phyloP scores from a whole-genome alignment of 2,888 invertebrate species.

The Pycnomerus fuliginosus region DNA sequence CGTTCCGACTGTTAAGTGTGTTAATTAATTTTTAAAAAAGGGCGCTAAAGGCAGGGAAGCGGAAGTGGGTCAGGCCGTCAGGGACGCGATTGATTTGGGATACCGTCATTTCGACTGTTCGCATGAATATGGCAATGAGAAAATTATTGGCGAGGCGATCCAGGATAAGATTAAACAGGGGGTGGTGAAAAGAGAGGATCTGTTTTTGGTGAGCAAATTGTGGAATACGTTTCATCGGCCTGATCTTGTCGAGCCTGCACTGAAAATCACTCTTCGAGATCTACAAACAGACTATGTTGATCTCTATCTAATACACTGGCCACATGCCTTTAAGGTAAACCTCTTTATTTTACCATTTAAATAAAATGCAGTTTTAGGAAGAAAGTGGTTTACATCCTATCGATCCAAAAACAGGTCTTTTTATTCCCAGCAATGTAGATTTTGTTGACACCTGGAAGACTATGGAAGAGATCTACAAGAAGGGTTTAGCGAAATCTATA shows the following conservation, averaged over 20 bases:
- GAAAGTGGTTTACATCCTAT: constrained; percentile 63
- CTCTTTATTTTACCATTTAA: no score
- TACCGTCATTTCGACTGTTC: constrained; percentile 81
- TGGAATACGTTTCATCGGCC: constrained; percentile 88
- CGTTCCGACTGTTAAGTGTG: no score
- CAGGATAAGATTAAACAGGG: constrained; percentile 65
- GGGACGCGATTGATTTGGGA: constrained; percentile 73
- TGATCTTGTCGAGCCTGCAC: constrained; percentile 53
- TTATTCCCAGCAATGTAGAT: constrained; percentile 65
- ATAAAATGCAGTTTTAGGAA: constrained; percentile 56
- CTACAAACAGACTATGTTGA: constrained; percentile 58
- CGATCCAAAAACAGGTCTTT: constrained; percentile 61
- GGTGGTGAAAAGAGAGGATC: constrained; percentile 66
- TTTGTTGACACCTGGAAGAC: constrained; percentile 77
- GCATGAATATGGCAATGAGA: constrained; percentile 71
- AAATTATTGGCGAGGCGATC: constrained; percentile 72
- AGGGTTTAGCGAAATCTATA: constrained; percentile 70
- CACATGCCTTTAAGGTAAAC: constrained; percentile 39
- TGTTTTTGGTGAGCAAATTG: constrained; percentile 76
- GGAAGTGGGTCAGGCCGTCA: constrained; percentile 67
- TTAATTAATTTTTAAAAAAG: constrained; percentile 53
- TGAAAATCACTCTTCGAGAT: constrained; percentile 50
- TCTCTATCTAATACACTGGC: constrained; percentile 58
- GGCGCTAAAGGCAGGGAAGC: constrained; percentile 43
- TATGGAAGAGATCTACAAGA: constrained; percentile 71